These are phyloP conservation scores for Limosa lapponica DNA, from an alignment of 2,797 vertebrate genomes.

Conservation along the genomic window DNA sequence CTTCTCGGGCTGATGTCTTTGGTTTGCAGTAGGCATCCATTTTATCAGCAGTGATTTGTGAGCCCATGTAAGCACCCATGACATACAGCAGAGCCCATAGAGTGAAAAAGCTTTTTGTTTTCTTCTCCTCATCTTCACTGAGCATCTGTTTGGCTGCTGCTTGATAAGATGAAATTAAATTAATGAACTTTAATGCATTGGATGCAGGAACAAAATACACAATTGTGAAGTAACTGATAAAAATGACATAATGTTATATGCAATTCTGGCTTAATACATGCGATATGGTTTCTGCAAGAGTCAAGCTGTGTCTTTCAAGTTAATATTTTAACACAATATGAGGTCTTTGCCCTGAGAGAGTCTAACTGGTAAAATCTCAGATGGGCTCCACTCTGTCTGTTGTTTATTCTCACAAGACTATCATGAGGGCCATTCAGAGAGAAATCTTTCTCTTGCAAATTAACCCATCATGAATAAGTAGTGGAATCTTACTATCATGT, in stretches of 20 bases:
- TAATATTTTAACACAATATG: neutral
- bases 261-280: neutral
- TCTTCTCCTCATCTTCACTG: neutral
- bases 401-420: constrained; percentile 62
- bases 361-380: constrained; percentile 33
- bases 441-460: constrained; percentile 35
- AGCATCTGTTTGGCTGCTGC: constrained; percentile 29
- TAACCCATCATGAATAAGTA: constrained; percentile 33
- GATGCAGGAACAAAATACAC: constrained; percentile 20
- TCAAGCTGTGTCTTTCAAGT: constrained; percentile 19
- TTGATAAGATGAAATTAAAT: constrained; percentile 49
- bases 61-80: neutral
- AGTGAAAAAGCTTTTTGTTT: constrained; percentile 70
- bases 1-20: neutral
- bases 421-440: constrained; percentile 49
- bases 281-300: neutral
- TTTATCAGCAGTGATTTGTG: constrained; percentile 28
- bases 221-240: constrained; percentile 40
- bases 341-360: neutral
- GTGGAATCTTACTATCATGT: neutral
- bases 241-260: neutral
- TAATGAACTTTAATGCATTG: constrained; percentile 29
- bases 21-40: neutral
- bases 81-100: neutral
- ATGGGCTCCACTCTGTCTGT: constrained; percentile 64